Conservation (phyloP, 2,888 invertebrate species). For the Chorisops tibialis region DNA sequence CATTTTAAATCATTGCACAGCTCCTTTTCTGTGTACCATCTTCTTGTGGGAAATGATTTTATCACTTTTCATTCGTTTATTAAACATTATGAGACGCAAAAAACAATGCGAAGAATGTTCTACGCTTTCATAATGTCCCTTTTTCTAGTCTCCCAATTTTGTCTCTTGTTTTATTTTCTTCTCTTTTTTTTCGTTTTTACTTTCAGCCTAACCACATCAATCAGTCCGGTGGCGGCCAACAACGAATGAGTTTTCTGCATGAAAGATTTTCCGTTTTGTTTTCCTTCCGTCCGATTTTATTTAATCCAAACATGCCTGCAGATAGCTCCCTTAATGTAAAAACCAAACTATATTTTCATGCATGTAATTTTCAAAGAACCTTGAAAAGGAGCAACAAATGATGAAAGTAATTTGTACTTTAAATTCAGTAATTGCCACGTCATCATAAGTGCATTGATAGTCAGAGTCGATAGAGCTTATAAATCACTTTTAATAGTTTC, state of each 20-base stretch:
- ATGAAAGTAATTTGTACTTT: neutral
- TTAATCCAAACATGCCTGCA: neutral
- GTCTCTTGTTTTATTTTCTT: neutral
- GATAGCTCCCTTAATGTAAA: neutral
- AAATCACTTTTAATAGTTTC: no score
- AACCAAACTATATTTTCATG: no score
- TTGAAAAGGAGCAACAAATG: no score
- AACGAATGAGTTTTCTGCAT: neutral
- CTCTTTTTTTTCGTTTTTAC: neutral
- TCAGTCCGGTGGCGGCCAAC: conserved; percentile 2
- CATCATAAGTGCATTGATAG: no score
- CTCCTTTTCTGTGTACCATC: neutral
- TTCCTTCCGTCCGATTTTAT: neutral
- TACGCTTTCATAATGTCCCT: neutral
- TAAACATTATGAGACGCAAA: no score
- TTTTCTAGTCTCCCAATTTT: neutral
- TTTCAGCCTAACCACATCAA: conserved; percentile 2
- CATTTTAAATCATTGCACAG: neutral
- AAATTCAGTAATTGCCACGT: no score
- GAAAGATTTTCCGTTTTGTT: neutral
- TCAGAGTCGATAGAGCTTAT: no score
- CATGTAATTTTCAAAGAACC: no score
- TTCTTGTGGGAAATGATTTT: neutral
- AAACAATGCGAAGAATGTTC: no score
- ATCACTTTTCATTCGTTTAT: no score